These are phyloP conservation scores for Aphaenogaster floridana DNA, from an alignment of 1,140 invertebrate species.

Conservation along the genomic window DNA sequence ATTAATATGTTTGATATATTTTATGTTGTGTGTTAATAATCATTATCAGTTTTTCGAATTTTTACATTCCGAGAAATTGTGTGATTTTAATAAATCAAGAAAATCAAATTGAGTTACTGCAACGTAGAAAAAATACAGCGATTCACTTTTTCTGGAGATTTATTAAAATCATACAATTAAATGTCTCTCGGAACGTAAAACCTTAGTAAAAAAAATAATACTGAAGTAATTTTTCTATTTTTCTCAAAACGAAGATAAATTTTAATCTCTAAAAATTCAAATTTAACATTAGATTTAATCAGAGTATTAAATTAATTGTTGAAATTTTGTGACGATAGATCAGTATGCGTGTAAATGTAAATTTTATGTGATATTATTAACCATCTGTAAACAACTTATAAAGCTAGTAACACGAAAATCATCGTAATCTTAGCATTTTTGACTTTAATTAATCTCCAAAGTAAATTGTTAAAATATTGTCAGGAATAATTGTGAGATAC, in stretches of 20 bases:
- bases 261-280: background rate
- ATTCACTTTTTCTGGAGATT: background rate
- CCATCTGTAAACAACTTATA: background rate
- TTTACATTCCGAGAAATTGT: background rate
- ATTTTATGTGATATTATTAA: background rate
- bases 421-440: background rate
- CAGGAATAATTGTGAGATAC: background rate
- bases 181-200: background rate
- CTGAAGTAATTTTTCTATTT: background rate
- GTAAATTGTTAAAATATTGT: background rate
- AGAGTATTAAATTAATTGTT: background rate
- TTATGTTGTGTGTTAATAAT: background rate
- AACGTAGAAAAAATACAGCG: background rate
- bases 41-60: background rate
- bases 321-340: background rate
- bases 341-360: background rate
- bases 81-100: background rate
- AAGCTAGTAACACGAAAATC: background rate
- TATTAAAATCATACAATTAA: background rate
- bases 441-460: background rate
- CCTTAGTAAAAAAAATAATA: background rate
- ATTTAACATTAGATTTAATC: background rate
- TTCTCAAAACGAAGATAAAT: background rate
- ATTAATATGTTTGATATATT: background rate
- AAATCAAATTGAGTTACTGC: background rate